phyloP scores from a whole-genome alignment of 2,797 vertebrate species.

The Anolis apletophallus region DNA sequence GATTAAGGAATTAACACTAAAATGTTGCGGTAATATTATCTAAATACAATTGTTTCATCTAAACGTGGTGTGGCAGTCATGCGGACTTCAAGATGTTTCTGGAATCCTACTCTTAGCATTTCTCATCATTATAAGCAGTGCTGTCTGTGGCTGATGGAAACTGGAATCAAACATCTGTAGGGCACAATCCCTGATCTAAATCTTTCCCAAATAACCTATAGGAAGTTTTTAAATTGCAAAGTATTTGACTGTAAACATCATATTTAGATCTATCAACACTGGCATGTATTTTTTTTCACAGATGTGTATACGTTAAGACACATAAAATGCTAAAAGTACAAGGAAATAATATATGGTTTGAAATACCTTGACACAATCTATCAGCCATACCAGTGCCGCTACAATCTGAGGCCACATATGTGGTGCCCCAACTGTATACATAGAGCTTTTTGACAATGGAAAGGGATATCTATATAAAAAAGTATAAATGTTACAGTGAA shows the following conservation, averaged over 20 bases:
- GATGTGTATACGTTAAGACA: no score
- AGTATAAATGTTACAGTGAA: neutral
- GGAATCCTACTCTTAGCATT: no score
- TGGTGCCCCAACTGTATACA: conserved; percentile 97
- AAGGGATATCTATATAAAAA: conserved; percentile 89
- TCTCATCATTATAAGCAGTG: no score
- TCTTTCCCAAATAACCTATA: neutral
- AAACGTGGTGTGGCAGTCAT: neutral
- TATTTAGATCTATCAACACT: no score
- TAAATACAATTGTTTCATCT: neutral
- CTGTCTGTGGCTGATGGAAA: no score
- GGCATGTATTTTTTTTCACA: no score
- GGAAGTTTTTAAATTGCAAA: neutral
- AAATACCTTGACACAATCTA: conserved; percentile 90
- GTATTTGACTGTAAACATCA: neutral
- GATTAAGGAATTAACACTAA: no score
- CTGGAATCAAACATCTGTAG: no score
- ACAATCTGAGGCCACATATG: conserved; percentile 98
- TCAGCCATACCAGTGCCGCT: conserved; percentile 93
- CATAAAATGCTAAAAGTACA: neutral
- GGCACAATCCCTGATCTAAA: no score
- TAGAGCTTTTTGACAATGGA: conserved; percentile 92
- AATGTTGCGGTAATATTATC: neutral
- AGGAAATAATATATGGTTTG: conserved; percentile 1
- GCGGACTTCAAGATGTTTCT: no score